phyloP scores from a whole-genome alignment of 1,140 invertebrate genomes.

The Drosophila rhopaloa region DNA sequence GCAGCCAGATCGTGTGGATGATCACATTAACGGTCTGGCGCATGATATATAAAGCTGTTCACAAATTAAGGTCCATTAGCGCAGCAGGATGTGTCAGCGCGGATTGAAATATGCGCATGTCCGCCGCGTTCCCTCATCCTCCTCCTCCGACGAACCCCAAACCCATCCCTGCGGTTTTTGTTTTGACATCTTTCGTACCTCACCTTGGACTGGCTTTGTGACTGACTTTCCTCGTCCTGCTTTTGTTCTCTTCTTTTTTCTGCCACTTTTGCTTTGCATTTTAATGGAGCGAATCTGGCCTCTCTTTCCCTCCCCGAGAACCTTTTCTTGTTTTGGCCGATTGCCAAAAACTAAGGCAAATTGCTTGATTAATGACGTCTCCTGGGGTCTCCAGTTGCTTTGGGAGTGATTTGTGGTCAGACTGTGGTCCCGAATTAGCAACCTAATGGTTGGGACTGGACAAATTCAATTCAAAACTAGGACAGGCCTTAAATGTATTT shows the following conservation, averaged over 20 bases:
- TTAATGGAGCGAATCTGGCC: conserved; percentile 72
- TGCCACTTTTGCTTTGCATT: conserved; percentile 62
- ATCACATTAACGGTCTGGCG: conserved; percentile 78
- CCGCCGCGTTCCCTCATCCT: conserved; percentile 23
- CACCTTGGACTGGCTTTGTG: conserved; percentile 15
- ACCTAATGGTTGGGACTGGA: background rate
- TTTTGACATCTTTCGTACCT: conserved; percentile 80
- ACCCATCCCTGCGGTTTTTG: conserved; percentile 67
- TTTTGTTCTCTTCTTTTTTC: conserved; percentile 34
- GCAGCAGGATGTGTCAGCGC: conserved; percentile 81
- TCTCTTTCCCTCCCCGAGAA: conserved; percentile 22
- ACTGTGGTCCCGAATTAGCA: conserved; percentile 1
- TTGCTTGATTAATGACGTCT: conserved; percentile 68
- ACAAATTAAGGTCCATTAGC: conserved; percentile 83
- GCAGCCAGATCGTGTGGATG: conserved; percentile 74
- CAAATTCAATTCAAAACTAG: background rate
- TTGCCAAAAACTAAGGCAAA: conserved; percentile 64
- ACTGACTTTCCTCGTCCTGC: conserved; percentile 38
- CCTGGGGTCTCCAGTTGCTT: conserved; percentile 8
- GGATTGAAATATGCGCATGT: conserved; percentile 82
- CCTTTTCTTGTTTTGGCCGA: conserved; percentile 46
- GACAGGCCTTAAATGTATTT: no score
- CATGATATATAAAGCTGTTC: conserved; percentile 83
- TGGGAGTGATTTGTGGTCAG: conserved; percentile 28
- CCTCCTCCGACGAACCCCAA: background rate